These are phyloP conservation scores for Anoplolepis gracilipes DNA, from an alignment of 1,140 invertebrate species.

Conservation along the genomic window DNA sequence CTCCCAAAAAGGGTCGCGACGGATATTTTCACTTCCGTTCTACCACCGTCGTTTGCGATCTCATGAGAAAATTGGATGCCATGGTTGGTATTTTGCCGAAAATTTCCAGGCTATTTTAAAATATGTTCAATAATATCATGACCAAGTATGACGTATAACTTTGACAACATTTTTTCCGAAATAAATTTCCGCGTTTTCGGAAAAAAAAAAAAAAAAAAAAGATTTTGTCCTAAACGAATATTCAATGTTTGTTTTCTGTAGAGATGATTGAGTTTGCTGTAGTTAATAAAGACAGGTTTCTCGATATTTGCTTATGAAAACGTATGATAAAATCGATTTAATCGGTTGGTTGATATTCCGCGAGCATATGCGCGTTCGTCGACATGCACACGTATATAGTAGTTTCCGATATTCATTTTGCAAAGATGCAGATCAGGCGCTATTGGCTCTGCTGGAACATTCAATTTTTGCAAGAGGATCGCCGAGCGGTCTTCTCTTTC, in stretches of 20 bases:
- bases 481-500: conserved; percentile 7
- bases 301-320: conserved; percentile 58
- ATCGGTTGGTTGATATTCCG: conserved; percentile 56
- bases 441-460: conserved; percentile 56
- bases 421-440: conserved; percentile 60
- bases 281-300: conserved; percentile 58
- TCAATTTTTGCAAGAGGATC: conserved; percentile 56
- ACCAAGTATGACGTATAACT: neutral
- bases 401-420: conserved; percentile 63
- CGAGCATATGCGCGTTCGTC: conserved; percentile 56
- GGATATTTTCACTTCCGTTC: conserved; percentile 47
- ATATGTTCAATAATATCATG: neutral
- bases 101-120: conserved; percentile 25
- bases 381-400: conserved; percentile 42
- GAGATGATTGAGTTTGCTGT: conserved; percentile 37
- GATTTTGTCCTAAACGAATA: conserved; percentile 17
- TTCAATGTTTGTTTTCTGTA: conserved; percentile 53
- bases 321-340: conserved; percentile 53
- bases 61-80: conserved; percentile 23
- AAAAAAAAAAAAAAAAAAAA: neutral
- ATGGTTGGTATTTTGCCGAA: conserved; percentile 1
- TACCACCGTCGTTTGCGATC: conserved; percentile 26
- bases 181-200: neutral
- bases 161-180: neutral
- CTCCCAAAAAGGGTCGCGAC: conserved; percentile 29